These are phyloP conservation scores for Nematolebias whitei DNA, from an alignment of 2,113 vertebrate genomes.

Conservation along the genomic window DNA sequence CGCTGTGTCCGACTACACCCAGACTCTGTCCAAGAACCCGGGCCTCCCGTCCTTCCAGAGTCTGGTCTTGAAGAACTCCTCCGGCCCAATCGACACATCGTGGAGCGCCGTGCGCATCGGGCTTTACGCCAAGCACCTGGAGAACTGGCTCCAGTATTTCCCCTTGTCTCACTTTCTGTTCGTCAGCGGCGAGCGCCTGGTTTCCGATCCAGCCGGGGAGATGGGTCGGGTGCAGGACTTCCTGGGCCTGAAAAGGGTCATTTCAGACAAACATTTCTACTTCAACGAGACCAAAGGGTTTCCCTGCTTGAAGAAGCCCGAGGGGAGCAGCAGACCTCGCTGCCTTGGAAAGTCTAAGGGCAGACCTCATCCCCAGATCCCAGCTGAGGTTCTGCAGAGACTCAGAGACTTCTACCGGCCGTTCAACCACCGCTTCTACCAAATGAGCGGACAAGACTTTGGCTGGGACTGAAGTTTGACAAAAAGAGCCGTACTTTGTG, in stretches of 20 bases:
- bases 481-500: slow-evolving; percentile 3
- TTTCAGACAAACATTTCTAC: slow-evolving; percentile 93
- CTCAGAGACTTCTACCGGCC: slow-evolving; percentile 92
- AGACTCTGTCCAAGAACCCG: slow-evolving; percentile 91
- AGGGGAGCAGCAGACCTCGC: slow-evolving; percentile 85
- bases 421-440: slow-evolving; percentile 93
- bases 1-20: slow-evolving; percentile 92
- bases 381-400: slow-evolving; percentile 81
- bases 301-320: slow-evolving; percentile 93
- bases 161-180: slow-evolving; percentile 89
- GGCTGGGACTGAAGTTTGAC: slow-evolving; percentile 86
- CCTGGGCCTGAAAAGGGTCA: slow-evolving; percentile 87
- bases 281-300: slow-evolving; percentile 97
- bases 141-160: slow-evolving; percentile 90
- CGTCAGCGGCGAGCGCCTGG: slow-evolving; percentile 90
- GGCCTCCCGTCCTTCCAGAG: slow-evolving; percentile 88
- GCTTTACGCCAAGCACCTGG: slow-evolving; percentile 93
- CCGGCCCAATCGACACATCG: slow-evolving; percentile 86
- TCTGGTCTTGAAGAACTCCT: slow-evolving; percentile 88
- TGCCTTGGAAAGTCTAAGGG: slow-evolving; percentile 95
- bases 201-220: slow-evolving; percentile 89
- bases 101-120: slow-evolving; percentile 94
- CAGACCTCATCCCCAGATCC: slow-evolving; percentile 88
- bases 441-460: slow-evolving; percentile 94
- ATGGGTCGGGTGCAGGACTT: slow-evolving; percentile 94